Evolutionary conservation across 2,888 invertebrate genomes (phyloP), one percentile per base, ranked within the genome.

Genomic region (Marronus borbonicus): DNA sequence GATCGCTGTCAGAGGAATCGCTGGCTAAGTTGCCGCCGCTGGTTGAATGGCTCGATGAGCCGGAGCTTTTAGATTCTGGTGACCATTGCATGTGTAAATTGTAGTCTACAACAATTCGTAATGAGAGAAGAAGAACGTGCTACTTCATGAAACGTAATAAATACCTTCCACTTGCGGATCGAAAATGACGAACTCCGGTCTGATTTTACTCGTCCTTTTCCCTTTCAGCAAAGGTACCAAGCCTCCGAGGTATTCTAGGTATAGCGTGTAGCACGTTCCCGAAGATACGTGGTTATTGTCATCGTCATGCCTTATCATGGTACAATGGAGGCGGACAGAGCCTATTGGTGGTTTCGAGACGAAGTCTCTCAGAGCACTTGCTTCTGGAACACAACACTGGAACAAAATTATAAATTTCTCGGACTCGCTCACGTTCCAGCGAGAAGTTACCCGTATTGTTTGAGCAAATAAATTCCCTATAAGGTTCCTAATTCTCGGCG

Each of bases 131-230:
- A 44, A 44, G 8, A 44, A 12, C 44, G 44, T 44, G 44, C 8
- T 44, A 44, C 44, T 44, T 44, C 44, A 12, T 12, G 2, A 44
- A 44, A 10, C 8, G 44, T 12, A 44, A 44, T 44, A 44, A 44
- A 44, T 49, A 92, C 95, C 95, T 90, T 94, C 94, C 55, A 92
- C 92, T 89, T 97, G 96, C 1, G 97, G 97, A 89, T 97, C 97
- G 87, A 96, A 97, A 85, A 99, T 98, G 78, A 99, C 97, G 89
- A 99, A 99, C 89, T 99, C 99, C 0, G 99, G 99, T 76, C 98
- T 92, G 82, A 99, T 96, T 90, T 98, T 98, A 88, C 98, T 98
- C 79, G 97, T 98, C 80, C 98, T 90, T 84, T 98, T 95, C 28
- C 98, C 99, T 87, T 98, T 98, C 14, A 99, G 91, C 76, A 99